Conservation (phyloP, 2,797 vertebrate species). For the Parambassis ranga region DNA sequence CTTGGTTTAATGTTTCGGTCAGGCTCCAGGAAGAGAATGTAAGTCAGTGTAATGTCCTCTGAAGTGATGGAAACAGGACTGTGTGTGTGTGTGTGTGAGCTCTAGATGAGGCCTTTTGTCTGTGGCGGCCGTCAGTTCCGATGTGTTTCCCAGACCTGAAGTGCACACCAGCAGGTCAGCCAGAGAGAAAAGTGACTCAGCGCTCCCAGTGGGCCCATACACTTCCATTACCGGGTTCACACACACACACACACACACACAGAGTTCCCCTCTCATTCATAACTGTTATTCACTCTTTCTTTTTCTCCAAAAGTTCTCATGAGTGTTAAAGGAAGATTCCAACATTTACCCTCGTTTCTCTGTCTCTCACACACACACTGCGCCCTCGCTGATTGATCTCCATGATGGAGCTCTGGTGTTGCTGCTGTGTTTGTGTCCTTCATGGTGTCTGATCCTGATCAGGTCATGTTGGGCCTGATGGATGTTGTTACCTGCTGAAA, state of each 20-base stretch:
- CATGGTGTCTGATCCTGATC: too few relatives aligned
- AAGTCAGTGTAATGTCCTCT: background rate
- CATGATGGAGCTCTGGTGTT: too few relatives aligned
- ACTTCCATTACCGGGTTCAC: conserved; percentile 10
- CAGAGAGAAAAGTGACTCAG: conserved; percentile 57
- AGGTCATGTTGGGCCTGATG: too few relatives aligned
- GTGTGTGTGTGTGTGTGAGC: background rate
- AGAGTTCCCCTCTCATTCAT: conserved; percentile 12
- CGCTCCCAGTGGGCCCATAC: conserved; percentile 32
- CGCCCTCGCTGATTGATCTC: too few relatives aligned
- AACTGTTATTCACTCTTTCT: background rate
- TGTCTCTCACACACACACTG: background rate
- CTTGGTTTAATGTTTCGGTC: background rate
- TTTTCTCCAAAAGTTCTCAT: background rate
- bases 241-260: conserved; percentile 12
- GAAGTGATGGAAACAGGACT: background rate
- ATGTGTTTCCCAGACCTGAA: conserved; percentile 59
- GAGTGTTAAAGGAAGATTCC: conserved; percentile 4
- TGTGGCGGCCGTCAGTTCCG: conserved; percentile 30
- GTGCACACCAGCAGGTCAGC: conserved; percentile 30
- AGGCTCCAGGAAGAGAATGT: background rate
- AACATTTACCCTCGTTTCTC: background rate
- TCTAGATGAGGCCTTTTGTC: conserved; percentile 16
- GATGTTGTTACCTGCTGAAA: too few relatives aligned
- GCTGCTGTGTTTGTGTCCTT: too few relatives aligned